Evolutionary conservation across 2,113 vertebrate genomes (phyloP).

Genomic region (Misgurnus mizolepis): DNA sequence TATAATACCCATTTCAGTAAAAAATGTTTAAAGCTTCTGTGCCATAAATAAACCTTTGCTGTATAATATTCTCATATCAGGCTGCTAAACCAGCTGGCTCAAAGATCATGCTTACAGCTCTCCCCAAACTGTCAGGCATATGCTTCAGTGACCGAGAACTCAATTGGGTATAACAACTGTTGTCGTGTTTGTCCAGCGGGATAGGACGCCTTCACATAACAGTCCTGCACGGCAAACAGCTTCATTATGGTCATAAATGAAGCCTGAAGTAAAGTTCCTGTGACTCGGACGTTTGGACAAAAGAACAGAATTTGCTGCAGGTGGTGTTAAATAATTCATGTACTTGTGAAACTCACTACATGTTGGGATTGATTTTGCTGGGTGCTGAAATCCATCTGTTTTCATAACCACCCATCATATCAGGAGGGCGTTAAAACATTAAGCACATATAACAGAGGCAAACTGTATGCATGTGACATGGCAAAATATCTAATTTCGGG

Average conservation of each 20-base stretch:
- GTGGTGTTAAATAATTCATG: constrained; percentile 62
- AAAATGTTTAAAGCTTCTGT: neutral
- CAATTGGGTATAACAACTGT: constrained; percentile 48
- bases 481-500: neutral
- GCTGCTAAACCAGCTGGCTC: constrained; percentile 29
- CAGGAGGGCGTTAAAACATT: constrained; percentile 29
- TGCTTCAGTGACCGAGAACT: constrained; percentile 39
- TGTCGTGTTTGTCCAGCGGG: constrained; percentile 48
- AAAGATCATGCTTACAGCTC: constrained; percentile 39
- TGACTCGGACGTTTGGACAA: constrained; percentile 51
- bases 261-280: constrained; percentile 36
- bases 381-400: constrained; percentile 49
- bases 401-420: constrained; percentile 12
- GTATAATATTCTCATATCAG: constrained; percentile 13
- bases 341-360: constrained; percentile 45
- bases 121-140: constrained; percentile 43
- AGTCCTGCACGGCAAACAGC: constrained; percentile 8
- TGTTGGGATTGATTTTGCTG: constrained; percentile 41
- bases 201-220: constrained; percentile 37
- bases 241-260: constrained; percentile 52
- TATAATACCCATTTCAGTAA: neutral
- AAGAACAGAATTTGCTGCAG: constrained; percentile 59
- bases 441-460: neutral
- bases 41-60: neutral
- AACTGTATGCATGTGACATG: neutral